A percentile compares a stretch with the other conserved stretches of the same genome.
These are phyloP conservation scores for Nemotelus pantherinus DNA, from an alignment of 2,888 invertebrate species.

Conservation along the genomic window DNA sequence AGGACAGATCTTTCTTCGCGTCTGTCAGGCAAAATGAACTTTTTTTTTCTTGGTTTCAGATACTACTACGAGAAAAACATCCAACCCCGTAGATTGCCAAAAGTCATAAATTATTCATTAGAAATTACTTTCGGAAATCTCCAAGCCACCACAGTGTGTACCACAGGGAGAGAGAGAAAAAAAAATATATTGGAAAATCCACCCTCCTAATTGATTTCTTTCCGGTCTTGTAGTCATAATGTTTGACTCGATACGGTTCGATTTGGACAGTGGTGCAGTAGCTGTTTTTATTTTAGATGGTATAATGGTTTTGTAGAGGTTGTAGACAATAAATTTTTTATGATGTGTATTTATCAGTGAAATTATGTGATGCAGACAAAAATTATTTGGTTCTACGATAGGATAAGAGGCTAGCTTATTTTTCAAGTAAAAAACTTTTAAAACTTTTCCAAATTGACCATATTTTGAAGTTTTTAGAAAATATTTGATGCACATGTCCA, in stretches of 20 bases:
- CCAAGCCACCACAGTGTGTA: conserved; percentile 7
- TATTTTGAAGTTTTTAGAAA: too few species aligned
- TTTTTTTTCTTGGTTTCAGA: background rate
- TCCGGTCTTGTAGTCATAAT: conserved; percentile 18
- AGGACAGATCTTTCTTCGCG: conserved; percentile 13
- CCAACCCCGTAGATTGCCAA: conserved; percentile 39
- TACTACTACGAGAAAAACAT: conserved; percentile 20
- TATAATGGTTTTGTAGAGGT: too few species aligned
- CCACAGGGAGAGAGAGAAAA: background rate
- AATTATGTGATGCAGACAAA: too few species aligned
- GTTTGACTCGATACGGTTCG: background rate
- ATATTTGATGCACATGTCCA: too few species aligned
- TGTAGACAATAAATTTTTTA: too few species aligned
- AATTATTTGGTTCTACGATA: too few species aligned
- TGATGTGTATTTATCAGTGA: too few species aligned
- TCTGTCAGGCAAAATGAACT: background rate
- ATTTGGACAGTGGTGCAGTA: background rate
- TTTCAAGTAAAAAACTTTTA: too few species aligned
- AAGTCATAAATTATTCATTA: conserved; percentile 44
- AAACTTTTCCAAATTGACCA: too few species aligned
- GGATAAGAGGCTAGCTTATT: too few species aligned
- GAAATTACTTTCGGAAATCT: conserved; percentile 44
- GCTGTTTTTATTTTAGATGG: too few species aligned
- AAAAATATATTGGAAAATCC: conserved; percentile 25
- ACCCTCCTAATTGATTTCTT: conserved; percentile 44